A percentile compares a stretch with the other conserved stretches of the same genome.
These are phyloP conservation scores for Drosophila peninsularis DNA, from an alignment of 2,888 invertebrate species.

Conservation along the genomic window DNA sequence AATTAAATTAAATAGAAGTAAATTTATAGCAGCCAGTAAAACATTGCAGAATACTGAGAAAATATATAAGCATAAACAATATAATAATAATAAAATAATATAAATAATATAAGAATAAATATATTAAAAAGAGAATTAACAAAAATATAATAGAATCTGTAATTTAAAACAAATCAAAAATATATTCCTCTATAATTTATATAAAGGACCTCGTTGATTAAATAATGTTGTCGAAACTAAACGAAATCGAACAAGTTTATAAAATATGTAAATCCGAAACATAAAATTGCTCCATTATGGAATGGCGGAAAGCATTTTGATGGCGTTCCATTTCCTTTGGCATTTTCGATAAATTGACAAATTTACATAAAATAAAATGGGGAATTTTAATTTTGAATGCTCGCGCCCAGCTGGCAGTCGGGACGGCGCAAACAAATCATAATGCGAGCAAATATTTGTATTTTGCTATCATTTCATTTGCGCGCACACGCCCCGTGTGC, in stretches of 20 bases:
- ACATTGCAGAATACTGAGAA: no score
- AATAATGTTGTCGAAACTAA: neutral
- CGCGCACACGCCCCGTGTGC: conserved; percentile 23
- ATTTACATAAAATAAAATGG: conserved; percentile 56
- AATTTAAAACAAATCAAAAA: neutral
- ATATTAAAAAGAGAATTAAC: neutral
- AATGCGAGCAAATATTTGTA: conserved; percentile 56
- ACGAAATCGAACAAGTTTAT: neutral
- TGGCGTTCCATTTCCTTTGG: conserved; percentile 37
- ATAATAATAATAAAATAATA: neutral
- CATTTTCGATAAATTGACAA: conserved; percentile 54
- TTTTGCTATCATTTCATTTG: conserved; percentile 58
- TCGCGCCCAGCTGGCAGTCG: neutral
- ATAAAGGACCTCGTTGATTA: neutral
- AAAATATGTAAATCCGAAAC: conserved; percentile 36
- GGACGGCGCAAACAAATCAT: conserved; percentile 54
- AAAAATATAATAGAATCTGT: neutral
- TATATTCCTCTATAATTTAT: no score
- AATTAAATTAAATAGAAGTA: no score
- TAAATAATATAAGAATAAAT: neutral
- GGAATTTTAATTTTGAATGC: conserved; percentile 13
- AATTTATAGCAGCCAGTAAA: no score
- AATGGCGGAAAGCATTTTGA: conserved; percentile 27
- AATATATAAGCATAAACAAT: no score
- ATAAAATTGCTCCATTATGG: conserved; percentile 44